These are phyloP conservation scores for Dasysyrphus albostriatus DNA, from an alignment of 2,888 invertebrate genomes.

Conservation along the genomic window DNA sequence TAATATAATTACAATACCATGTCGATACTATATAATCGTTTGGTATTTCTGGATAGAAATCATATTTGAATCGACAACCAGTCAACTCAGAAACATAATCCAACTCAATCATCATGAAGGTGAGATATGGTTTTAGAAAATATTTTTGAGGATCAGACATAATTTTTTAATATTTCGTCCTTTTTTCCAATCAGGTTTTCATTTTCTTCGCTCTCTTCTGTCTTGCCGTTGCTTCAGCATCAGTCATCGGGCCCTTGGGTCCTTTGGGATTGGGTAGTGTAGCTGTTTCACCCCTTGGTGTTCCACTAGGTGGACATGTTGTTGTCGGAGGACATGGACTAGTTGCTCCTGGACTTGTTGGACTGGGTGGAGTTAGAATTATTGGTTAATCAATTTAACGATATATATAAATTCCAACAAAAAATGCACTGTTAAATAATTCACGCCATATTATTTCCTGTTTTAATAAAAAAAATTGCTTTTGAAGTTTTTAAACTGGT, in stretches of 20 bases:
- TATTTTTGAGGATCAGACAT: neutral
- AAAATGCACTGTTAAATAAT: conserved; percentile 6
- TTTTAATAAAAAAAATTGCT: conserved; percentile 51
- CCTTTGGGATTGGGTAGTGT: conserved; percentile 59
- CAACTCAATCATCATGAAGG: conserved; percentile 65
- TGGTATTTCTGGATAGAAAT: neutral
- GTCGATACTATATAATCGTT: conserved; percentile 47
- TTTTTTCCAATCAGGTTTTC: conserved; percentile 46
- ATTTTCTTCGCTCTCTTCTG: conserved; percentile 75
- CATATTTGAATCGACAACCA: conserved; percentile 67
- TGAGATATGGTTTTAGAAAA: conserved; percentile 1
- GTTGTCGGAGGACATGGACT: conserved; percentile 62
- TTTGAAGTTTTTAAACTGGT: conserved; percentile 23
- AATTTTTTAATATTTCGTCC: neutral
- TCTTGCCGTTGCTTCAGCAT: conserved; percentile 71
- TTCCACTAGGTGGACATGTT: conserved; percentile 56
- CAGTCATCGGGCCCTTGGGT: conserved; percentile 61
- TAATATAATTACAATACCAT: conserved; percentile 49
- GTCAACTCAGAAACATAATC: conserved; percentile 58
- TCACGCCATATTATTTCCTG: conserved; percentile 19
- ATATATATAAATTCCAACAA: neutral
- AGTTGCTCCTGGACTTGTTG: conserved; percentile 54
- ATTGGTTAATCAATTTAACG: conserved; percentile 47
- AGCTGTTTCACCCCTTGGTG: conserved; percentile 56
- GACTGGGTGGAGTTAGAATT: conserved; percentile 58